Conservation (phyloP, 2,888 invertebrate genomes). For the Drosophila cognata region DNA sequence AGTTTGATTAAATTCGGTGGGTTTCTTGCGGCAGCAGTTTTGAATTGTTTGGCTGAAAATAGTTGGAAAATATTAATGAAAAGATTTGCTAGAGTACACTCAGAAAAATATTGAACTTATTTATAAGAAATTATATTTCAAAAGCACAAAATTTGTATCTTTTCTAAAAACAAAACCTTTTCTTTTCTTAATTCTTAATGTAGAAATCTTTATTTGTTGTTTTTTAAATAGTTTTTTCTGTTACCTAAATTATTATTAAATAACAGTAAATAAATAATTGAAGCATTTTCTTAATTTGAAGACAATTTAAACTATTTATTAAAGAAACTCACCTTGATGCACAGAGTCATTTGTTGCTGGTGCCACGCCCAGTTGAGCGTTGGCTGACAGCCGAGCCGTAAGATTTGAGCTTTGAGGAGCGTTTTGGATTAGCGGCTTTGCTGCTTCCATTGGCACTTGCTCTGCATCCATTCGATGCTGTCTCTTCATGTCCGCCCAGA, state of each 20-base stretch:
- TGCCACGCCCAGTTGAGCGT: not conserved
- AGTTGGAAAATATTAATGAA: not conserved
- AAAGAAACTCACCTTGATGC: slow-evolving; percentile 6
- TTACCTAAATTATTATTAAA: too few relatives aligned
- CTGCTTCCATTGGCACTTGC: not conserved
- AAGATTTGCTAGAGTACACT: not conserved
- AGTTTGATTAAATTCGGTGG: slow-evolving; percentile 43
- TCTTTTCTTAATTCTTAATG: not conserved
- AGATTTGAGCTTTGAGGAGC: not conserved
- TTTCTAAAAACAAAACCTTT: not conserved
- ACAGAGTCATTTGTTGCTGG: not conserved
- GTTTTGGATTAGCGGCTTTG: not conserved
- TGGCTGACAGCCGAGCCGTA: not conserved
- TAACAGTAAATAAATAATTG: too few relatives aligned
- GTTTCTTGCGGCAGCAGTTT: not conserved
- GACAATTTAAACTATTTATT: not conserved
- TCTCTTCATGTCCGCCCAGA: slow-evolving; percentile 71
- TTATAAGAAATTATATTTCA: not conserved
- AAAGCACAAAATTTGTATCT: not conserved
- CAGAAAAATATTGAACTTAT: not conserved
- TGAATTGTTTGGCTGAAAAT: not conserved
- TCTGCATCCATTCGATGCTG: slow-evolving; percentile 33
- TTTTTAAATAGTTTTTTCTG: not conserved
- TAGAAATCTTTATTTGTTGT: too few relatives aligned
- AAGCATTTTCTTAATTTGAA: not conserved